Conservation (phyloP, 1,140 invertebrate species). For the Druon quercuslanigerum region DNA sequence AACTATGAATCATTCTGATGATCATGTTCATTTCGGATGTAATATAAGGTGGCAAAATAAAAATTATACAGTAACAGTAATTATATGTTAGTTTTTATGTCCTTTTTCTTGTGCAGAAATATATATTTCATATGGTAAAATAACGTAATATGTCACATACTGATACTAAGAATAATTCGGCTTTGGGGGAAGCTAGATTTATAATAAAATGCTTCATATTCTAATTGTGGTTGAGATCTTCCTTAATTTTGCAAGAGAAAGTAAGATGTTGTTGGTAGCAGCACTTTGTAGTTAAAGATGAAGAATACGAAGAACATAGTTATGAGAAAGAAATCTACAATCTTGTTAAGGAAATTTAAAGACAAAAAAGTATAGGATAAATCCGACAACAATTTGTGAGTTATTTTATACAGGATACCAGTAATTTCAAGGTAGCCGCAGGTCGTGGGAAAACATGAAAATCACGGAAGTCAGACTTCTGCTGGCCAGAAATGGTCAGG, state of each 20-base stretch:
- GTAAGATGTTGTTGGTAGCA: slow-evolving; percentile 60
- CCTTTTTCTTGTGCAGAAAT: neutral
- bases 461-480: no score
- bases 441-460: no score
- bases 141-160: no score
- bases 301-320: slow-evolving; percentile 63
- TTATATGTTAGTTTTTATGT: neutral
- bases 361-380: slow-evolving; percentile 9
- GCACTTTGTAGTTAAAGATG: slow-evolving; percentile 68
- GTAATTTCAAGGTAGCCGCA: no score
- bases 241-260: slow-evolving; percentile 22
- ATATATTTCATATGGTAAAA: neutral
- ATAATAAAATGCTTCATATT: no score
- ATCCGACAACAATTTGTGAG: no score
- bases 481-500: no score
- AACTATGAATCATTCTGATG: no score
- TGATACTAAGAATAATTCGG: no score
- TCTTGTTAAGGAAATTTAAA: slow-evolving; percentile 55
- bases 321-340: slow-evolving; percentile 66
- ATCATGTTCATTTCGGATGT: no score
- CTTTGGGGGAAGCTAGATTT: no score
- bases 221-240: neutral
- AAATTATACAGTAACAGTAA: slow-evolving; percentile 17
- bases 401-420: no score
- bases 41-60: slow-evolving; percentile 5